phyloP scores from a whole-genome alignment of 37 sponge, comb jelly and placozoan species.

The Diacarnus erythraeanus region DNA sequence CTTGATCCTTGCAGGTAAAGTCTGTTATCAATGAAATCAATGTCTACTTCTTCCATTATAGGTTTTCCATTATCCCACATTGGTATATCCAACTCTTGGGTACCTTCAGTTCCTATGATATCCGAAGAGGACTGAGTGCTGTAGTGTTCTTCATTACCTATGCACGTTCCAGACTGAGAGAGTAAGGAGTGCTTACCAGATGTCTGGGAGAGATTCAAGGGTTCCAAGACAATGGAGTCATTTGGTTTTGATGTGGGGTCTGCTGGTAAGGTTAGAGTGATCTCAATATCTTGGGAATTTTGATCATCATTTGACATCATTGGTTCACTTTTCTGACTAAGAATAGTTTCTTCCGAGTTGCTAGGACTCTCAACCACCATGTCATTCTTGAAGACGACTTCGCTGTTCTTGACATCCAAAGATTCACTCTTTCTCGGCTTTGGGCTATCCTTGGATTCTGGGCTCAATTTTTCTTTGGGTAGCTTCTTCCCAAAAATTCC shows the following conservation, averaged over 20 bases:
- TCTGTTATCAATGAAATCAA: not conserved
- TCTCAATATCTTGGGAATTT: not conserved
- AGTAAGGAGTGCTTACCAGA: slow-evolving; percentile 14
- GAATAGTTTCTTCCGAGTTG: slow-evolving; percentile 2
- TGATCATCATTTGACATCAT: not conserved
- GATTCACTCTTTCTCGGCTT: not conserved
- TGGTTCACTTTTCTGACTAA: slow-evolving; percentile 19
- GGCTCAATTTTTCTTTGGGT: slow-evolving; percentile 3
- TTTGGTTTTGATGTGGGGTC: not conserved
- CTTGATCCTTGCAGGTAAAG: slow-evolving; percentile 24
- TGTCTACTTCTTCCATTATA: not conserved
- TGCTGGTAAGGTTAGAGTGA: not conserved
- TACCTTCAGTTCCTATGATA: not conserved
- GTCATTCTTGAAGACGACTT: not conserved
- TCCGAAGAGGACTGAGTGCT: slow-evolving; percentile 44
- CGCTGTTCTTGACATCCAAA: not conserved
- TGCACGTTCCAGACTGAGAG: slow-evolving; percentile 29
- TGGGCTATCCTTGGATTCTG: slow-evolving; percentile 5
- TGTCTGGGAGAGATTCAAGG: slow-evolving; percentile 8
- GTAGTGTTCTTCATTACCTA: slow-evolving; percentile 16
- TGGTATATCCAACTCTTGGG: not conserved
- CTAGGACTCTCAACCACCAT: slow-evolving; percentile 19
- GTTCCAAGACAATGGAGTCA: not conserved
- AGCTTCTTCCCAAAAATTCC: slow-evolving; percentile 20
- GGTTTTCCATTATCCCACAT: not conserved